Base-by-base conservation (phyloP, 2,888 invertebrate genomes). In the Aradus depressus region DNA sequence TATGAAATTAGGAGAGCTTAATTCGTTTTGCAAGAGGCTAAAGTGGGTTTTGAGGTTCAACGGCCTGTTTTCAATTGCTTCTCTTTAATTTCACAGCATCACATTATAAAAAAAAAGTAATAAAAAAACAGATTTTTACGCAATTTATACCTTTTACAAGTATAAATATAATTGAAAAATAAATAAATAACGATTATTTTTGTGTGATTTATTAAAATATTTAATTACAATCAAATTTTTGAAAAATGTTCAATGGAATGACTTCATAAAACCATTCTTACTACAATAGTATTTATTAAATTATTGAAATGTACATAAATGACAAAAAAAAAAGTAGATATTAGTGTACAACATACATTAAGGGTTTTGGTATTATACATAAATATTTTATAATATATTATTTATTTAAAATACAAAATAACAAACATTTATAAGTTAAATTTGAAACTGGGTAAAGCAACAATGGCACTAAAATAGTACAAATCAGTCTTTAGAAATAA, bases 201-300 rank as follows among this genome's bases (percentile, higher is more conserved):
- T 21, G 34, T 45, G 45, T 45, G 45, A 35, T 45, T 45, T 45
- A 45, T 45, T 45, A 34, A 45, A 45, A 45, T 45, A 45, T 35
- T n/a, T 19, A 45, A 23, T 45, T 34, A 45, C 23, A 45, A 45
- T 22, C n/a, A 34, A 35, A 39, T 35, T 34, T 22, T 14, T 35
- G 35, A 35, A 35, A 45, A 45, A 32, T 45, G 34, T 25, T 35
- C 45, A 45, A 23, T 34, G 16, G 23, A 45, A 23, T 45, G 23
- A 34, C 21, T 34, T 23, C 25, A 23, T 45, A 35, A 32, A 35
- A 22, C 21, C 5, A 25, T 31, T 44, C 21, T 22, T 21, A 34
- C n/a, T 45, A 35, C 35, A 8, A 35, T 35, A 35, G n/a, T 8
- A 35, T 35, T 10, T n/a, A 35, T 8, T n/a, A 5, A 16, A 35